Base-by-base conservation (phyloP, 2,113 vertebrate species). In the Passerina amoena region DNA sequence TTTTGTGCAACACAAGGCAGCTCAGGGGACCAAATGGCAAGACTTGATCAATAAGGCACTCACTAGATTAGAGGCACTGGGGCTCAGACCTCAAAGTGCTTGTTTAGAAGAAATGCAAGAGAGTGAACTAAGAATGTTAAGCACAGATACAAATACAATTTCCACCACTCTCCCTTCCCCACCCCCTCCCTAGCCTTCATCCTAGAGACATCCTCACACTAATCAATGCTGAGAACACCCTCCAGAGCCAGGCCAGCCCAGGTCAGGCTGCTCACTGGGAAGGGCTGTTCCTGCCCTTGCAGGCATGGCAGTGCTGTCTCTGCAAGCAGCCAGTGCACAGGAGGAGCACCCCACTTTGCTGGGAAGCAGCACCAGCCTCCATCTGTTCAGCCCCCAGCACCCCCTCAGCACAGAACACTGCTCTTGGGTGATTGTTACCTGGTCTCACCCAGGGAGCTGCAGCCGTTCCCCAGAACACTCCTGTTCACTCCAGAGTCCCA, bases 11-110 rank as follows among this genome's bases (percentile, higher is more conserved):
- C 33, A 19, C 68, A 4, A 64, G 71, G 61, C 81, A 77, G 91
- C 92, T 83, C 38, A 30, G 56, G 91, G 86, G 92, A 89, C 68
- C 42, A 82, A 94, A 75, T 44, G 75, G 92, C 94, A 97, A 60
- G 68, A 31, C 66, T 72, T 88, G 92, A 97, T 96, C 96, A 91
- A 96, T 91, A 96, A 90, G 75, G 76, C 0, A 1, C 69, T 93
- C 72, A 38, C 76, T 27, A 69, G 94, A 88, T 33, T 47, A 86
- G 51, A 86, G 65, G 88, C 82, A 96, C 60, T 19, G 4, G 86
- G 57, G 44, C 84, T 75, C 53, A 78, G 84, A 77, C 59, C 94
- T 88, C 44, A 35, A 47, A 65, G 75, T 23, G 16, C 64, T 82
- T 47, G 82, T 90, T 93, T 42, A 76, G 82, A 66, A 91, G 81